Evolutionary conservation across 1,140 invertebrate genomes (phyloP).

Genomic region (Drosophila simulans): DNA sequence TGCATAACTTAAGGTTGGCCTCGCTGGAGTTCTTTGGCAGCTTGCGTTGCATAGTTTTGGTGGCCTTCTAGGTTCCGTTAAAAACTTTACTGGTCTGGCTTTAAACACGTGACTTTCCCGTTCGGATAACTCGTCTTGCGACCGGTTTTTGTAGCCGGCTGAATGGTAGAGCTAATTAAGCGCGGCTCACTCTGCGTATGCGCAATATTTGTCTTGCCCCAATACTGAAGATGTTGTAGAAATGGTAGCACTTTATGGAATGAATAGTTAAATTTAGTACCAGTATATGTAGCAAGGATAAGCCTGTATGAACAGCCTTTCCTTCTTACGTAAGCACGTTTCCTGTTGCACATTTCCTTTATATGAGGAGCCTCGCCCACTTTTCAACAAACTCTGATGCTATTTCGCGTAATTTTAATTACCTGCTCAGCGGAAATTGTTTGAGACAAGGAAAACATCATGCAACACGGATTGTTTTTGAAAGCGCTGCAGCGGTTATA

Average conservation of each 20-base stretch:
- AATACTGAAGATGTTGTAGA: background rate
- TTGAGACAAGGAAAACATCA: slow-evolving; percentile 30
- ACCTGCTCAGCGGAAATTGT: slow-evolving; percentile 66
- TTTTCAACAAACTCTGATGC: slow-evolving; percentile 23
- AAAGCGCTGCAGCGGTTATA: background rate
- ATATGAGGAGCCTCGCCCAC: slow-evolving; percentile 20
- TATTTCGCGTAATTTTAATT: slow-evolving; percentile 76
- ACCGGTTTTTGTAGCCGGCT: slow-evolving; percentile 19
- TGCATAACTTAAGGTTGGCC: slow-evolving; percentile 9
- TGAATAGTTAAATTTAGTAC: slow-evolving; percentile 6
- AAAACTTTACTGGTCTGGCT: background rate
- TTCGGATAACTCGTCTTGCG: background rate
- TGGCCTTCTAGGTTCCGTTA: background rate
- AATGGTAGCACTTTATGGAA: slow-evolving; percentile 14
- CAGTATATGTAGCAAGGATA: too few species aligned
- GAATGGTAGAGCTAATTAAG: slow-evolving; percentile 46
- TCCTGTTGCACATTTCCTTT: slow-evolving; percentile 61
- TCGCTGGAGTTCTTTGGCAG: background rate
- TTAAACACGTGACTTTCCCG: background rate
- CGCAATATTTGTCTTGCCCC: slow-evolving; percentile 12
- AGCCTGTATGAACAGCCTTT: slow-evolving; percentile 32
- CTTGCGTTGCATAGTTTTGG: slow-evolving; percentile 44
- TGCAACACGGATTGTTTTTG: background rate
- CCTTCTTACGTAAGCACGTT: slow-evolving; percentile 48
- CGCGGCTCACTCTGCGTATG: slow-evolving; percentile 16